phyloP scores from a whole-genome alignment of 2,888 invertebrate genomes.

The Euzetes globulus region DNA sequence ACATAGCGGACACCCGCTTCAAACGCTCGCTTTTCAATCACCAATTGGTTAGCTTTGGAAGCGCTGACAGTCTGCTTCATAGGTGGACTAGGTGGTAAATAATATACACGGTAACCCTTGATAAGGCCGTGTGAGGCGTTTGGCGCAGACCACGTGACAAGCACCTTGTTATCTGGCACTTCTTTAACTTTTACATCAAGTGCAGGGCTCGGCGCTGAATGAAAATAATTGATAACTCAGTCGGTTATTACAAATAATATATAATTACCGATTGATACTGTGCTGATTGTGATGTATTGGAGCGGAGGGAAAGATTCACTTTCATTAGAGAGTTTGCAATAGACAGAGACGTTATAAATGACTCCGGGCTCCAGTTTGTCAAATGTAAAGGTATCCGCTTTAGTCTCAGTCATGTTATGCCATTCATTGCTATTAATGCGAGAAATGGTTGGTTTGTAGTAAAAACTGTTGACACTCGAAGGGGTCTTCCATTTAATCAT shows the following conservation, averaged over 20 bases:
- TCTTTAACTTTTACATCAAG: conserved; percentile 59
- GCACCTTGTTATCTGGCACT: conserved; percentile 58
- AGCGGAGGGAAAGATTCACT: conserved; percentile 57
- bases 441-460: conserved; percentile 59
- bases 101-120: conserved; percentile 58
- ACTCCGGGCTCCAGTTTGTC: conserved; percentile 61
- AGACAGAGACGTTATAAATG: conserved; percentile 70
- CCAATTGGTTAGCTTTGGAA: conserved; percentile 51
- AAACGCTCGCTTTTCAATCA: conserved; percentile 53
- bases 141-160: conserved; percentile 64
- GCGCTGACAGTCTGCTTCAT: conserved; percentile 47
- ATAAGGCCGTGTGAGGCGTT: conserved; percentile 58
- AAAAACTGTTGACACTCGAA: conserved; percentile 49
- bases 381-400: conserved; percentile 57
- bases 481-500: conserved; percentile 58
- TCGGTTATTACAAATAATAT: neutral
- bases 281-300: conserved; percentile 57
- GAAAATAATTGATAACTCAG: conserved; percentile 16
- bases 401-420: conserved; percentile 59
- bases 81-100: conserved; percentile 59
- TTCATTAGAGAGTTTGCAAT: conserved; percentile 56
- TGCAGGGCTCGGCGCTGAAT: conserved; percentile 60
- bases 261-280: conserved; percentile 58
- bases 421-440: conserved; percentile 52
- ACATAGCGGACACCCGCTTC: conserved; percentile 58